Base-by-base conservation (phyloP, 2,888 invertebrate species). In the Melitaea athalia region DNA sequence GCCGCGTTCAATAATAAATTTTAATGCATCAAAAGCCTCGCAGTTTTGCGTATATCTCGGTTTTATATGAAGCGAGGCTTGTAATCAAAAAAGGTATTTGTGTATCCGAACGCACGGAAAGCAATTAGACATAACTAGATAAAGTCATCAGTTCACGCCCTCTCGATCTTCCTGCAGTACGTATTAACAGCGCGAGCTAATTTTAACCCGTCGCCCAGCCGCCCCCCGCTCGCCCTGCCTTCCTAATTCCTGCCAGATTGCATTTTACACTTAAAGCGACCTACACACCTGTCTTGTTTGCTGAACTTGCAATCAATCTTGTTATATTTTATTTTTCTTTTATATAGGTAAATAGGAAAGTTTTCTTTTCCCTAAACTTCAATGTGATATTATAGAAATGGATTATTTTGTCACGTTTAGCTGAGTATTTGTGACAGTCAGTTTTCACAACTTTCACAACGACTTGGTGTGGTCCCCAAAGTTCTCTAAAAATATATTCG, bases 161-260 rank as follows among this genome's bases (percentile, higher is more conserved):
- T 69, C 68, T 68, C 59, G 57, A 67, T 64, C 57, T 53, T 43
- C 43, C 57, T 50, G 14, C 33, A 38, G 57, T 11, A 62, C 60
- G 60, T 60, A 64, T 60, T 60, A 67, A 67, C 60, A 61, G 66
- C 53, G 63, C 31, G 60, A 50, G 66, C 63, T 67, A 67, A 70
- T 70, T 66, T 64, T 53, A 45, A 68, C 63, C 68, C 59, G 49
- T 52, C 53, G 42, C 64, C 60, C 57, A 63, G 15, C 59, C 59
- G 7, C 57, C 24, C 45, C 59, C 8, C 52, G 67, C 33, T 62
- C 65, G 42, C 63, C 61, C 49, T 64, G 60, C 63, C 67, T 52
- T 68, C 52, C 71, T 72, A 55, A 72, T 74, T 68, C 64, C 72
- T 64, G 61, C 62, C 69, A 71, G 75, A 75, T 75, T 76, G 74